Conservation (phyloP, 2,113 vertebrate species). For the Athene noctua region DNA sequence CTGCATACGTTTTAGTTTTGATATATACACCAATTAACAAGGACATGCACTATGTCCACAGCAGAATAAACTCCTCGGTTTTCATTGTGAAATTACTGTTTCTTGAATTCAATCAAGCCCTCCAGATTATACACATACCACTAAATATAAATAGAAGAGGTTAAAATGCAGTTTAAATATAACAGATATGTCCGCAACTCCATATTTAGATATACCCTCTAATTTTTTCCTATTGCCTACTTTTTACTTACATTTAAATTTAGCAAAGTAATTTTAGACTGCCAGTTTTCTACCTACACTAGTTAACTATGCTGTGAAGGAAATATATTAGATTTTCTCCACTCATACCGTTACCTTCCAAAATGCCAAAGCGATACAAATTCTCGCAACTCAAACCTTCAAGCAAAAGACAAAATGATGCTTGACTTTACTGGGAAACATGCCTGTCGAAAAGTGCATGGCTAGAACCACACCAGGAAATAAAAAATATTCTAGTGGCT, state of each 20-base stretch:
- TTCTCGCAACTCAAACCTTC: not conserved
- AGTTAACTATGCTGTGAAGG: not conserved
- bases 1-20: not conserved
- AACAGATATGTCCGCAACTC: constrained; percentile 51
- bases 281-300: constrained; percentile 44
- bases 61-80: not conserved
- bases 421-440: not conserved
- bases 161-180: constrained; percentile 69
- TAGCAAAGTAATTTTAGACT: constrained; percentile 74
- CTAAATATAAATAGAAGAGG: constrained; percentile 67
- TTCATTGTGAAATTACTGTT: constrained; percentile 43
- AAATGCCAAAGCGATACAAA: not conserved
- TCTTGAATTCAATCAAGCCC: constrained; percentile 36
- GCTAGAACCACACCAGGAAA: not conserved
- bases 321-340: not conserved
- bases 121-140: constrained; percentile 48
- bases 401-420: not conserved
- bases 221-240: constrained; percentile 70
- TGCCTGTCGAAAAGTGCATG: not conserved
- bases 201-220: constrained; percentile 69
- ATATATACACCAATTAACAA: not conserved
- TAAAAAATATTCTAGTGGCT: not conserved
- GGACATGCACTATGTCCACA: not conserved
- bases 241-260: constrained; percentile 75
- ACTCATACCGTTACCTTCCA: not conserved